phyloP scores from a whole-genome alignment of 2,113 vertebrate genomes.

The Trogon melanurus region DNA sequence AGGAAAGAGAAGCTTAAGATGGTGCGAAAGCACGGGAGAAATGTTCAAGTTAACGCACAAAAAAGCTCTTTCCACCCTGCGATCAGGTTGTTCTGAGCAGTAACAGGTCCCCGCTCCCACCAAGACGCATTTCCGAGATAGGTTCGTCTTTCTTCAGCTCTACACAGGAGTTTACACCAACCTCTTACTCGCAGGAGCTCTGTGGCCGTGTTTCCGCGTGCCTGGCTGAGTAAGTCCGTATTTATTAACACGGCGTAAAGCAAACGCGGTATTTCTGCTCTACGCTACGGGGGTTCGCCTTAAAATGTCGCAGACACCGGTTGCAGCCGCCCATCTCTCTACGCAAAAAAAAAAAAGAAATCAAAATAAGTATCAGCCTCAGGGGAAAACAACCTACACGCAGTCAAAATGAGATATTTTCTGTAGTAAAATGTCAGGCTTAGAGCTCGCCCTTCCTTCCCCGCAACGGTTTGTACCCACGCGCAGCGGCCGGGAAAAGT shows the following conservation, averaged over 20 bases:
- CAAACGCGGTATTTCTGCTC: not conserved
- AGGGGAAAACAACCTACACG: not conserved
- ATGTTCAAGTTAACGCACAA: not conserved
- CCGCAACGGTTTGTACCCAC: not conserved
- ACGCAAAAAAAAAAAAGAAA: not conserved
- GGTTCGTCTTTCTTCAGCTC: not conserved
- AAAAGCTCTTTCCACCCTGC: not conserved
- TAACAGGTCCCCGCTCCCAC: no score
- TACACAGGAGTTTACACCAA: not conserved
- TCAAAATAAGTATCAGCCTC: constrained; percentile 21
- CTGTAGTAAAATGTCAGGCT: constrained; percentile 23
- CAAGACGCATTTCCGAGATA: not conserved
- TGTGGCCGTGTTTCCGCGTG: not conserved
- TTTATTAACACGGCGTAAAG: not conserved
- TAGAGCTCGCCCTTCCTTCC: not conserved
- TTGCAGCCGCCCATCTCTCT: not conserved
- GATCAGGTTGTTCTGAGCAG: no score
- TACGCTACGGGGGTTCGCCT: not conserved
- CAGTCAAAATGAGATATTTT: constrained; percentile 46
- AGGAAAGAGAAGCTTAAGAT: not conserved
- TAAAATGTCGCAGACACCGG: not conserved
- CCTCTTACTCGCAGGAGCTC: not conserved
- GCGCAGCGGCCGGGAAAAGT: not conserved
- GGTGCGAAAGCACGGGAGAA: not conserved
- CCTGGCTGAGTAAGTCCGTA: not conserved